Base-by-base conservation (phyloP, 2,888 invertebrate genomes). In the Anticlea derivata region DNA sequence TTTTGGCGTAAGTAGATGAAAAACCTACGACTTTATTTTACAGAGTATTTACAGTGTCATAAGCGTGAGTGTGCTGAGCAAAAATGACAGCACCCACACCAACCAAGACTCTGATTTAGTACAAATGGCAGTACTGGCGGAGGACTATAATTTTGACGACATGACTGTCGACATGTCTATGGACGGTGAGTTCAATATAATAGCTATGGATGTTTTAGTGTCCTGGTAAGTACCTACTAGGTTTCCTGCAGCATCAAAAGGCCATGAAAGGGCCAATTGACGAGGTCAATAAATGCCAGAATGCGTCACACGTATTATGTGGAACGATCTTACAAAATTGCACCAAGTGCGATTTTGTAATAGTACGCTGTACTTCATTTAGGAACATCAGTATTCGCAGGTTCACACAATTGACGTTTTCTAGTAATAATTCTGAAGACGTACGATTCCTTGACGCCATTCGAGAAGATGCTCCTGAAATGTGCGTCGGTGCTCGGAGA, bases 391-490 rank as follows among this genome's bases (percentile, higher is more conserved):
- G n/a, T n/a, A n/a, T n/a, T n/a, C n/a, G n/a, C n/a, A n/a, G n/a
- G n/a, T n/a, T n/a, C n/a, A n/a, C n/a, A n/a, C n/a, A n/a, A n/a
- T n/a, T n/a, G n/a, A n/a, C n/a, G n/a, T n/a, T n/a, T 75, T 81
- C n/a, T 63, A 93, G 94, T 92, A 12, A 86, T 92, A 50, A 92
- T 94, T 46, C 68, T 94, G 61, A 93, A 93, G 74, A 91, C 92
- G 0, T 94, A 93, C 63, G 94, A 94, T 70, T 92, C 93, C 0
- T 67, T 95, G 52, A 92, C 91, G 1, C 92, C 93, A 0, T 91
- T 92, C 55, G 94, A 94, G 68, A 94, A 94, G 73, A 82, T 93
- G 66, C 66, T 94, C 7, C 66, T 94, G 22, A 94, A 94, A 77
- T 93, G 93, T 61, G 93, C 93, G 5, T 89, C 94, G 0, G 92